Evolutionary conservation across 1,140 invertebrate species (phyloP).

Genomic region (Rhyzopertha dominica): DNA sequence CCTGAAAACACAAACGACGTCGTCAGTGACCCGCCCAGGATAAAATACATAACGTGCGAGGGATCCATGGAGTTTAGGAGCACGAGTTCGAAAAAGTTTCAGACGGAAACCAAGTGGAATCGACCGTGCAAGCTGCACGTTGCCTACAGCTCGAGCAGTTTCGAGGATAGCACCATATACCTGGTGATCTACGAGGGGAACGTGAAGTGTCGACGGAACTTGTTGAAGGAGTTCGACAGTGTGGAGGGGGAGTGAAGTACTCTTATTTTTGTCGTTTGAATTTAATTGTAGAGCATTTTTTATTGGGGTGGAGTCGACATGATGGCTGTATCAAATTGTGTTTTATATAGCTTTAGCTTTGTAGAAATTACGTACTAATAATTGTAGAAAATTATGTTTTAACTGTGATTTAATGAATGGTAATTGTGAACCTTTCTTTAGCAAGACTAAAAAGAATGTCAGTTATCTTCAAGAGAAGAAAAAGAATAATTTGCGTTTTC

Average conservation of each 20-base stretch:
- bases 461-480: no score
- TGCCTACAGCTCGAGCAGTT: conserved; percentile 49
- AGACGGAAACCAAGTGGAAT: conserved; percentile 51
- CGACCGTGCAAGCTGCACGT: conserved; percentile 54
- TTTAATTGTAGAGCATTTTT: neutral
- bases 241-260: conserved; percentile 16
- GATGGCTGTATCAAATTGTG: no score
- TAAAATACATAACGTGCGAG: conserved; percentile 38
- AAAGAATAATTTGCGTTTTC: no score
- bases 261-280: neutral
- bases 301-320: no score
- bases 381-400: no score
- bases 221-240: conserved; percentile 44
- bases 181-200: conserved; percentile 53
- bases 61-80: conserved; percentile 52
- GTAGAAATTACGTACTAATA: conserved; percentile 9
- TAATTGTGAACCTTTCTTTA: no score
- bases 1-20: neutral
- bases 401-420: no score
- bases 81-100: conserved; percentile 47
- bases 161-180: conserved; percentile 54
- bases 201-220: conserved; percentile 53
- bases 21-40: conserved; percentile 14
- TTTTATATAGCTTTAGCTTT: no score
- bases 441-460: no score